A percentile compares a stretch with the other conserved stretches of the same genome.
phyloP scores from a whole-genome alignment of 2,797 vertebrate genomes.

The Kryptolebias ocellatus region DNA sequence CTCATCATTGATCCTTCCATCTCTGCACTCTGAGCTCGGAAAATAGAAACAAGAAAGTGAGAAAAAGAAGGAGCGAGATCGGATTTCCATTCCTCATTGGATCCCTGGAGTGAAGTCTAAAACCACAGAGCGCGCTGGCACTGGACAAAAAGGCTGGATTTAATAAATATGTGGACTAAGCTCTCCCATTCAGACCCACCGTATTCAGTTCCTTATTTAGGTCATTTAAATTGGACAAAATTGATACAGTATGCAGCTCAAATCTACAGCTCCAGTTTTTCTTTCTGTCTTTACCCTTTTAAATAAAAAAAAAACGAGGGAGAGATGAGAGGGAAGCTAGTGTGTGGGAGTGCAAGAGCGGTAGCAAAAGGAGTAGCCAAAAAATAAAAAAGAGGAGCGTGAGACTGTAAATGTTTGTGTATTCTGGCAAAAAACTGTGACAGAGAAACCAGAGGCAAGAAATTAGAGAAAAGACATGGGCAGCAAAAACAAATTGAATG shows the following conservation, averaged over 20 bases:
- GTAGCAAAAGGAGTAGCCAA: slow-evolving; percentile 42
- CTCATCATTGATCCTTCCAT: slow-evolving; percentile 35
- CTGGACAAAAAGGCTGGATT: slow-evolving; percentile 83
- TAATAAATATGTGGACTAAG: slow-evolving; percentile 85
- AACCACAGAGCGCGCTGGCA: slow-evolving; percentile 83
- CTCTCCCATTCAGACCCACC: slow-evolving; percentile 75
- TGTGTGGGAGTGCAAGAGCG: slow-evolving; percentile 54
- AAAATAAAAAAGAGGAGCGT: slow-evolving; percentile 5
- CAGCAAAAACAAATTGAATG: slow-evolving; percentile 55
- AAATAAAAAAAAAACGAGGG: slow-evolving; percentile 51
- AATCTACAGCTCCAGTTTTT: slow-evolving; percentile 68
- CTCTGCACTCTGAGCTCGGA: slow-evolving; percentile 45
- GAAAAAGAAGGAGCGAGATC: slow-evolving; percentile 40
- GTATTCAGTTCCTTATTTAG: slow-evolving; percentile 83
- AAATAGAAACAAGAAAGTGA: slow-evolving; percentile 46
- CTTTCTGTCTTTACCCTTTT: slow-evolving; percentile 64
- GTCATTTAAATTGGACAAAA: slow-evolving; percentile 81
- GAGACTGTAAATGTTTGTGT: slow-evolving; percentile 46
- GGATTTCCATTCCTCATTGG: slow-evolving; percentile 82
- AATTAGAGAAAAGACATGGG: slow-evolving; percentile 32
- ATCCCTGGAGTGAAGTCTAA: slow-evolving; percentile 79
- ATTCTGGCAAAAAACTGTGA: slow-evolving; percentile 38
- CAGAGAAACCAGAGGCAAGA: slow-evolving; percentile 31
- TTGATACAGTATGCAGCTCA: slow-evolving; percentile 80
- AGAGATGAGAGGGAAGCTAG: slow-evolving; percentile 60